phyloP scores from a whole-genome alignment of 2,113 vertebrate species.

The Gasterosteus aculeatus region DNA sequence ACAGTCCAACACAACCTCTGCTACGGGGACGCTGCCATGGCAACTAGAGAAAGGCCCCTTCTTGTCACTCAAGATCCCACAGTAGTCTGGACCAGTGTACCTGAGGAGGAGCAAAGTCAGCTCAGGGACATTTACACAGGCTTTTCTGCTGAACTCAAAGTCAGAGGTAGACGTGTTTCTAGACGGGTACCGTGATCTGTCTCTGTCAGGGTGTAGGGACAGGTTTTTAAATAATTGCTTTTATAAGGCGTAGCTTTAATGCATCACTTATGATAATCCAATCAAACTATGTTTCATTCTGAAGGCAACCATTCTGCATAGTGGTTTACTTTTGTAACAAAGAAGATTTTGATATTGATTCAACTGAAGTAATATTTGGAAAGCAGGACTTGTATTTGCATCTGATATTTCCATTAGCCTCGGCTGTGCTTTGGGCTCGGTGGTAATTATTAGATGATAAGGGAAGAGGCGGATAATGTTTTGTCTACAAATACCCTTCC shows the following conservation, averaged over 20 bases:
- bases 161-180: background rate
- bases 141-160: background rate
- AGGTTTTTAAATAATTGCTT: background rate
- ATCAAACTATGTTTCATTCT: too few relatives aligned
- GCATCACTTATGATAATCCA: background rate
- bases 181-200: background rate
- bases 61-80: constrained; percentile 32
- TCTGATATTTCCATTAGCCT: background rate
- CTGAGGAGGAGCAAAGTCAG: constrained; percentile 2
- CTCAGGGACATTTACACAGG: background rate
- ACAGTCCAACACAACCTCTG: constrained; percentile 11
- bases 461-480: background rate
- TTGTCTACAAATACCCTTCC: background rate
- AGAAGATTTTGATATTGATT: background rate
- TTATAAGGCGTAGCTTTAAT: background rate
- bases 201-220: background rate
- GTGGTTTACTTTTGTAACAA: background rate
- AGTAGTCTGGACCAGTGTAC: constrained; percentile 33
- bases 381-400: background rate
- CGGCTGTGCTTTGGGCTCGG: background rate
- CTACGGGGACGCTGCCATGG: background rate
- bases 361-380: background rate
- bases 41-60: constrained; percentile 29
- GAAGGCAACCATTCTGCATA: background rate
- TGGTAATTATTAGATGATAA: background rate